Percentiles rank a stretch among this genome's conserved stretches.
phyloP scores from a whole-genome alignment of 2,888 invertebrate genomes.

The Drosophila yooni region DNA sequence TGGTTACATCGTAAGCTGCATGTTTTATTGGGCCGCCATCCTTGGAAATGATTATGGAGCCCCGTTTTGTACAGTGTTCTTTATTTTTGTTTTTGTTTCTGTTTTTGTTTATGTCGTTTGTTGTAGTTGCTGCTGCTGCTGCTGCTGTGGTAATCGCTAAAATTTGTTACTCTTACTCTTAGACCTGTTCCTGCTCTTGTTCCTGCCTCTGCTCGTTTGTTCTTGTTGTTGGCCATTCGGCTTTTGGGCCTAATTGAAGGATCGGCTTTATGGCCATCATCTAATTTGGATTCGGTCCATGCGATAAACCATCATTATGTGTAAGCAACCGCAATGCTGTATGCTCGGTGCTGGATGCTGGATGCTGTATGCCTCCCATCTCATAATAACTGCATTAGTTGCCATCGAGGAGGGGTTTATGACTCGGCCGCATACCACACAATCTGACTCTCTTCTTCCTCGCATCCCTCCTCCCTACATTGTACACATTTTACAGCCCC shows the following conservation, averaged over 20 bases:
- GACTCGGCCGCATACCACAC: slow-evolving; percentile 3
- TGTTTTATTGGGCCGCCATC: slow-evolving; percentile 69
- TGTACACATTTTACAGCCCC: not conserved
- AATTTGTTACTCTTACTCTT: slow-evolving; percentile 36
- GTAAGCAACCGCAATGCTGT: slow-evolving; percentile 17
- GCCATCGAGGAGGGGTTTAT: slow-evolving; percentile 28
- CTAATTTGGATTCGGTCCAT: slow-evolving; percentile 60
- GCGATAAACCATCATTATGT: slow-evolving; percentile 58
- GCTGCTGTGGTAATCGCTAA: slow-evolving; percentile 41
- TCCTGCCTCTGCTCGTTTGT: not conserved
- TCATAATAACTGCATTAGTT: slow-evolving; percentile 61
- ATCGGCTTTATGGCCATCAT: slow-evolving; percentile 57
- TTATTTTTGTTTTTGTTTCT: slow-evolving; percentile 8
- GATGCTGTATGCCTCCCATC: slow-evolving; percentile 14
- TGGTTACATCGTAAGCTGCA: slow-evolving; percentile 67
- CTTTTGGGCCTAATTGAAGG: slow-evolving; percentile 58
- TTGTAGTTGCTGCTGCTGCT: slow-evolving; percentile 8
- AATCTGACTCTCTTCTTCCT: not conserved
- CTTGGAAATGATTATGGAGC: slow-evolving; percentile 64
- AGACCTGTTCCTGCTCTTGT: not conserved
- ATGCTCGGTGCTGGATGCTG: not conserved
- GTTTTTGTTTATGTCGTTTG: slow-evolving; percentile 2
- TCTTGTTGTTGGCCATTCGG: slow-evolving; percentile 41
- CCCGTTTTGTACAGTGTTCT: slow-evolving; percentile 27
- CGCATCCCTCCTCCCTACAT: not conserved